phyloP scores from a whole-genome alignment of 2,888 invertebrate genomes.

The Dorcus parallelipipedus region DNA sequence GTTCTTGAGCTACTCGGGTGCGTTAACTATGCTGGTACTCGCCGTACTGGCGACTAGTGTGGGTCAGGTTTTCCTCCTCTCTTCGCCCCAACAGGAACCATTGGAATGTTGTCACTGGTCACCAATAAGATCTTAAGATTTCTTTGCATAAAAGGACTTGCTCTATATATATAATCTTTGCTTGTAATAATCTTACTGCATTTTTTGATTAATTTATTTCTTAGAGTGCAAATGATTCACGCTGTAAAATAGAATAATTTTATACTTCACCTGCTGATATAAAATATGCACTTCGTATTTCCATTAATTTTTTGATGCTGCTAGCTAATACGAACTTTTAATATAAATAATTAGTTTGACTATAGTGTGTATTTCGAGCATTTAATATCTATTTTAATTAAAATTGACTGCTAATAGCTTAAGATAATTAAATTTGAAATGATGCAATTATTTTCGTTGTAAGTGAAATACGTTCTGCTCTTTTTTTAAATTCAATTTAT shows the following conservation, averaged over 20 bases:
- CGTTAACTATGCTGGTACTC: slow-evolving; percentile 12
- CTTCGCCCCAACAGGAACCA: slow-evolving; percentile 26
- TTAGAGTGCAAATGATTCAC: neutral
- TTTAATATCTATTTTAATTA: too few relatives aligned
- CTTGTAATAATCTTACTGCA: neutral
- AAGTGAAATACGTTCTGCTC: neutral
- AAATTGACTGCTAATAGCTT: too few relatives aligned
- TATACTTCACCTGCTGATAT: too few relatives aligned
- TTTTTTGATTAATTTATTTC: neutral
- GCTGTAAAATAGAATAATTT: neutral
- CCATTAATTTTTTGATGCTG: too few relatives aligned
- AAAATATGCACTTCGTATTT: too few relatives aligned
- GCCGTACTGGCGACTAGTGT: slow-evolving; percentile 21
- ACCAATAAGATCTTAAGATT: slow-evolving; percentile 37
- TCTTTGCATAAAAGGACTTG: slow-evolving; percentile 26
- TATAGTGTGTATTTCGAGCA: too few relatives aligned
- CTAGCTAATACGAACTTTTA: too few relatives aligned
- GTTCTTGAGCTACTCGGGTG: slow-evolving; percentile 12
- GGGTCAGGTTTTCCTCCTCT: slow-evolving; percentile 33
- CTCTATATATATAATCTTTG: slow-evolving; percentile 3
- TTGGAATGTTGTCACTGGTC: slow-evolving; percentile 46
- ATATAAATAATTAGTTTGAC: too few relatives aligned
- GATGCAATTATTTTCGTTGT: neutral
- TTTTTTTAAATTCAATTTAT: neutral
- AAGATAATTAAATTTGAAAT: too few relatives aligned